These are phyloP conservation scores for Enteromius treurensis DNA, from an alignment of 2,797 vertebrate species.

Conservation along the genomic window DNA sequence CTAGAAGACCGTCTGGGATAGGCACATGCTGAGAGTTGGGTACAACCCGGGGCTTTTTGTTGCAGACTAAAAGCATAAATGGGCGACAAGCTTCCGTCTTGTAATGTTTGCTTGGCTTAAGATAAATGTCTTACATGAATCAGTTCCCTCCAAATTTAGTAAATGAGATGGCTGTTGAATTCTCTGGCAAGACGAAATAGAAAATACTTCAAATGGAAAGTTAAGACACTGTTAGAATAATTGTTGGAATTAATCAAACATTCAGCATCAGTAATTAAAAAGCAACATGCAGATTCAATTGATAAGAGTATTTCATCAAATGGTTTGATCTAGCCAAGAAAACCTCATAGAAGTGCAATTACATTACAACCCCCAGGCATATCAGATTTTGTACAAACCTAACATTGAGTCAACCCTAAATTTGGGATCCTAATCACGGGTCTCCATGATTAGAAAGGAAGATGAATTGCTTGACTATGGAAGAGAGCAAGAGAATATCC, in stretches of 20 bases:
- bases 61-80: neutral
- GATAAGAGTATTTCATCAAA: neutral
- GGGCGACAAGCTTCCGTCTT: neutral
- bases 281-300: neutral
- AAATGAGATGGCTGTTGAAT: conserved; percentile 3
- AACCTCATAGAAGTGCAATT: neutral
- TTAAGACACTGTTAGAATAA: neutral
- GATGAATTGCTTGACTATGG: conserved; percentile 2
- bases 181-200: neutral
- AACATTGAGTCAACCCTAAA: conserved; percentile 3
- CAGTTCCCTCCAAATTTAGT: neutral
- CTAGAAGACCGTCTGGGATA: neutral
- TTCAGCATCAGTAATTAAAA: conserved; percentile 19
- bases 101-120: conserved; percentile 9
- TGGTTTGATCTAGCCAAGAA: conserved; percentile 5
- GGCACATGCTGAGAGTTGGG: neutral
- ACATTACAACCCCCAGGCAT: conserved; percentile 7
- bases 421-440: conserved; percentile 23
- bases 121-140: conserved; percentile 17
- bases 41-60: neutral
- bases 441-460: conserved; percentile 18
- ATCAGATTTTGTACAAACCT: conserved; percentile 1
- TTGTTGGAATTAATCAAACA: conserved; percentile 29
- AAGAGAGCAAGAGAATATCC: neutral
- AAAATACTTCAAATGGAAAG: neutral